These are phyloP conservation scores for Matsumurasca onukii DNA, from an alignment of 1,140 invertebrate species.

Conservation along the genomic window DNA sequence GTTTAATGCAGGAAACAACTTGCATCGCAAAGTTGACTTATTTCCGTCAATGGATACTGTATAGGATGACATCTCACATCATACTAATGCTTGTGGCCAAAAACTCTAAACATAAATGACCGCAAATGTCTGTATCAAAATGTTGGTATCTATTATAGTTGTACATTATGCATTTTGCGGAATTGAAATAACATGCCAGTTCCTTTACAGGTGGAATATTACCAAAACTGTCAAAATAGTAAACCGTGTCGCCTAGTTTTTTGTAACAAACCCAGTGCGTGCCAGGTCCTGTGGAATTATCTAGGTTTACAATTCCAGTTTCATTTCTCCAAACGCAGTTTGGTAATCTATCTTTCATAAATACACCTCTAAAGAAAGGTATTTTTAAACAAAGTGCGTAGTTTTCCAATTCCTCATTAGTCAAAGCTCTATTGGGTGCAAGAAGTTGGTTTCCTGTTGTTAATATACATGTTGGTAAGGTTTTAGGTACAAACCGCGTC, in stretches of 20 bases:
- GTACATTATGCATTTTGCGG: neutral
- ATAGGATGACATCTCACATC: neutral
- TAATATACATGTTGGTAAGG: neutral
- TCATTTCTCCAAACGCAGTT: slow-evolving; percentile 32
- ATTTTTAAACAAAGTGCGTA: slow-evolving; percentile 35
- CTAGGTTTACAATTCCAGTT: slow-evolving; percentile 43
- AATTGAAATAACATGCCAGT: slow-evolving; percentile 7
- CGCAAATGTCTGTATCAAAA: slow-evolving; percentile 16
- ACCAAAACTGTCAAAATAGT: slow-evolving; percentile 27
- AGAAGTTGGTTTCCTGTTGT: neutral
- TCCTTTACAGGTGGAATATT: slow-evolving; percentile 13
- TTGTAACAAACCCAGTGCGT: slow-evolving; percentile 46
- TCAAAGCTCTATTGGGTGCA: neutral
- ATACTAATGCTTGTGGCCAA: neutral
- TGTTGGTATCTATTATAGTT: slow-evolving; percentile 27
- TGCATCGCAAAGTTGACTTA: neutral
- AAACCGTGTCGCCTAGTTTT: slow-evolving; percentile 35
- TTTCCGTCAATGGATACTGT: neutral
- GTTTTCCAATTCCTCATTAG: neutral
- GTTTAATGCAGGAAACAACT: slow-evolving; percentile 3
- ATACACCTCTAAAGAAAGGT: neutral
- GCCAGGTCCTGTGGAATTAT: slow-evolving; percentile 38
- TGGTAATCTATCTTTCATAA: neutral
- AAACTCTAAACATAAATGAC: slow-evolving; percentile 24
- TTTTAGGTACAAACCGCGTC: neutral